phyloP scores from a whole-genome alignment of 2,888 invertebrate genomes.

The Caenorhabditis sinica region DNA sequence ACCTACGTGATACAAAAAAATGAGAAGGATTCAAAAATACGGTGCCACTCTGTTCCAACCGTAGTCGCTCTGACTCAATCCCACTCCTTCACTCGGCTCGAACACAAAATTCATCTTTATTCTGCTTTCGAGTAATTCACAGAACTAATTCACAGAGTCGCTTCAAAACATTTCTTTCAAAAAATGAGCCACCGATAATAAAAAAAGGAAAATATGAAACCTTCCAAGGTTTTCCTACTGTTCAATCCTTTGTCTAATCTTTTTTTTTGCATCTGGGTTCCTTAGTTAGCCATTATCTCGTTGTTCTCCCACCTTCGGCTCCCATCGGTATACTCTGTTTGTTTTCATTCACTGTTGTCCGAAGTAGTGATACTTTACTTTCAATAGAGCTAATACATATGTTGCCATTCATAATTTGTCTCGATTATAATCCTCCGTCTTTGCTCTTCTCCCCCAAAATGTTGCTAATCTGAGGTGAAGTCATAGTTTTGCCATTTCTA shows the following conservation, averaged over 20 bases:
- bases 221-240: no score
- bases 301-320: background rate
- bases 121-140: no score
- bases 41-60: background rate
- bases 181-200: no score
- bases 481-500: background rate
- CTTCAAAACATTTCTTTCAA: no score
- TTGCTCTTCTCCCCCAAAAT: background rate
- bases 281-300: no score
- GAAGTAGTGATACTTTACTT: background rate
- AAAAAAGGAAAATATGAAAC: no score
- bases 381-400: constrained; percentile 13
- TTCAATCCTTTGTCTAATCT: no score
- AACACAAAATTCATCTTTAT: background rate
- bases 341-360: background rate
- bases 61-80: background rate
- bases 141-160: background rate
- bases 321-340: background rate
- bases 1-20: background rate
- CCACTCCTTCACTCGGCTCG: background rate
- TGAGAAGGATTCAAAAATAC: background rate
- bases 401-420: constrained; percentile 8
- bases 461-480: constrained; percentile 3
- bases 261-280: no score
- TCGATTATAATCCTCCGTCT: background rate